Evolutionary conservation across 2,113 vertebrate genomes (phyloP), one percentile per base, ranked within the genome.

Genomic region (Syngnathus typhle): DNA sequence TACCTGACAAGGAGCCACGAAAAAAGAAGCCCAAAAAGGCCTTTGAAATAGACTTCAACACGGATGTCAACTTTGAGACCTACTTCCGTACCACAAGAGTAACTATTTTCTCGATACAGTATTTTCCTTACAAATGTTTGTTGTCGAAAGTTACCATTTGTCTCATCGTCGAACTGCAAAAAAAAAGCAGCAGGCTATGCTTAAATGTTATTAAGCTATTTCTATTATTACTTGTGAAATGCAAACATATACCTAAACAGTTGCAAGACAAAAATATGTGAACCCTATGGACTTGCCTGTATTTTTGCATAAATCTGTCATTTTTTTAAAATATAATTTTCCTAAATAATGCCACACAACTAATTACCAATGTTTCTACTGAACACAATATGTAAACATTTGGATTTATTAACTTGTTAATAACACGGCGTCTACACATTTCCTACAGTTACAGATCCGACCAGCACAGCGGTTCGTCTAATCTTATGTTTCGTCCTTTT

Each of bases 1-100:
- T 87, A 65, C 89, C 89, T n/a, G 91, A 91, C 51, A 92, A 90
- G 64, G 91, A 92, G 78, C 74, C 75, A 1, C 91, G 74, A 58
- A 94, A 90, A 66, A 92, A 84, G 65, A 90, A 73, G 3, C 51
- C 84, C 7, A 96, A 90, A 84, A 94, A 93, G 71, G 75, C 60
- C 0, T 93, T 95, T 66, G 88, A 95, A 80, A 85, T 98, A 0
- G 84, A 94, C 83, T 96, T 97, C 83, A 90, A 88, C 1, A 92
- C 93, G 1, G 91, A 95, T 4, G 67, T 93, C 59, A 88, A 95
- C 81, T 95, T 98, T 64, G 79, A 92, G 43, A 65, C 52, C 0
- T 77, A 91, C 79, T 98, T 98, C 87, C 79, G 73, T 56, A 91
- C 90, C 76, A 93, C 93, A 43, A 93, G 91, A 91, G 84, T 75